A percentile compares a stretch with the other conserved stretches of the same genome.
These are phyloP conservation scores for Creontiades dilutus DNA, from an alignment of 2,888 invertebrate species.

Conservation along the genomic window DNA sequence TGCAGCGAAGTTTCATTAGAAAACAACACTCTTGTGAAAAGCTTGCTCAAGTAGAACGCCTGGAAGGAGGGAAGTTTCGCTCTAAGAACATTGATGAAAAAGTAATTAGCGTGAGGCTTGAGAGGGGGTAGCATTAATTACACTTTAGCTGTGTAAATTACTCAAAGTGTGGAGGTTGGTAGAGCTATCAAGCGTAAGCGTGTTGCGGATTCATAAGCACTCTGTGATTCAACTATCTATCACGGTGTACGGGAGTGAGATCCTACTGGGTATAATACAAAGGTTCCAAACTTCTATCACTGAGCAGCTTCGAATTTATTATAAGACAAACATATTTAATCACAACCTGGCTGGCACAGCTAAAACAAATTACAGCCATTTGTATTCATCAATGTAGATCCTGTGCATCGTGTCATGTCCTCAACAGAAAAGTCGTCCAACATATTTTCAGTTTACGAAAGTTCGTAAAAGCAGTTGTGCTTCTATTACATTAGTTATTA, in stretches of 20 bases:
- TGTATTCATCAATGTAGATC: too few relatives aligned
- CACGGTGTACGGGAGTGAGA: neutral
- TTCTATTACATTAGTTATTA: too few relatives aligned
- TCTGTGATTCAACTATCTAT: constrained; percentile 51
- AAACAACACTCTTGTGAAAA: constrained; percentile 67
- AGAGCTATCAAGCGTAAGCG: constrained; percentile 42
- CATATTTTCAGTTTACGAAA: too few relatives aligned
- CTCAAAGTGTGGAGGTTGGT: constrained; percentile 38
- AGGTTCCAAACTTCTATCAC: too few relatives aligned
- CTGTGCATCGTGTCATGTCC: too few relatives aligned
- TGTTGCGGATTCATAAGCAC: constrained; percentile 62
- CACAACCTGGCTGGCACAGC: too few relatives aligned
- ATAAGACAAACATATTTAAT: too few relatives aligned
- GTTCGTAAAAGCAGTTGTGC: too few relatives aligned
- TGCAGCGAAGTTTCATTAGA: constrained; percentile 70
- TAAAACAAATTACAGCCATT: too few relatives aligned
- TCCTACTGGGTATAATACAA: neutral
- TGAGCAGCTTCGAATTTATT: too few relatives aligned
- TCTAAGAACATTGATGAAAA: constrained; percentile 70
- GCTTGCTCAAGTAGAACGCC: constrained; percentile 32
- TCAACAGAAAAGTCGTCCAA: too few relatives aligned
- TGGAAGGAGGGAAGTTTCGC: constrained; percentile 31
- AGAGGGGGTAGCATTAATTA: constrained; percentile 61
- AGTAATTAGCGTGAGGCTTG: constrained; percentile 63
- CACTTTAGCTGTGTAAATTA: constrained; percentile 68